Evolutionary conservation across 2,797 vertebrate genomes (phyloP).

Genomic region (Pangasius sanitwongsei): DNA sequence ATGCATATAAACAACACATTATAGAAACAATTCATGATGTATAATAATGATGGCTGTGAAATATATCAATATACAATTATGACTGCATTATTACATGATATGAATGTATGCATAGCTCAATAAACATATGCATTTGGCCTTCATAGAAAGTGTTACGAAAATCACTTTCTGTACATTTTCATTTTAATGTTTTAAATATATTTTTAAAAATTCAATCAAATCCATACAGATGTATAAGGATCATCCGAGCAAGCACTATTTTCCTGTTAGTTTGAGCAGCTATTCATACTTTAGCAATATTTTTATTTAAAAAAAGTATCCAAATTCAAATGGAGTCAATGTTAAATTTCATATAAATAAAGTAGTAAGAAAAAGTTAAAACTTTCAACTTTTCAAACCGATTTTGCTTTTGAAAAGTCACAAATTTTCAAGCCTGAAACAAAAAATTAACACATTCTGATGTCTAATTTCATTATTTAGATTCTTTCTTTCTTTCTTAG

Average conservation of each 20-base stretch:
- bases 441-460: background rate
- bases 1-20: background rate
- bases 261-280: background rate
- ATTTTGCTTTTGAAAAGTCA: background rate
- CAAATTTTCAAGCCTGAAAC: background rate
- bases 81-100: background rate
- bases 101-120: background rate
- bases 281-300: background rate
- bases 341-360: background rate
- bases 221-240: background rate
- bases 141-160: background rate
- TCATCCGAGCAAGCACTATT: background rate
- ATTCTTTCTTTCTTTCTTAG: background rate
- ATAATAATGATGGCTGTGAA: background rate
- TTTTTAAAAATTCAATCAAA: background rate
- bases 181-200: background rate
- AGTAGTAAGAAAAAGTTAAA: too few relatives aligned
- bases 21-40: background rate
- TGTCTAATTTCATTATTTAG: background rate
- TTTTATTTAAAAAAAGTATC: background rate
- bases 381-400: background rate
- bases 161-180: background rate
- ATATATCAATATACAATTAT: background rate
- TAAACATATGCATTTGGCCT: background rate
- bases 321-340: background rate